Evolutionary conservation across 2,113 vertebrate species (phyloP), one percentile per base, ranked within the genome.

Genomic region (Donacobius atricapilla): DNA sequence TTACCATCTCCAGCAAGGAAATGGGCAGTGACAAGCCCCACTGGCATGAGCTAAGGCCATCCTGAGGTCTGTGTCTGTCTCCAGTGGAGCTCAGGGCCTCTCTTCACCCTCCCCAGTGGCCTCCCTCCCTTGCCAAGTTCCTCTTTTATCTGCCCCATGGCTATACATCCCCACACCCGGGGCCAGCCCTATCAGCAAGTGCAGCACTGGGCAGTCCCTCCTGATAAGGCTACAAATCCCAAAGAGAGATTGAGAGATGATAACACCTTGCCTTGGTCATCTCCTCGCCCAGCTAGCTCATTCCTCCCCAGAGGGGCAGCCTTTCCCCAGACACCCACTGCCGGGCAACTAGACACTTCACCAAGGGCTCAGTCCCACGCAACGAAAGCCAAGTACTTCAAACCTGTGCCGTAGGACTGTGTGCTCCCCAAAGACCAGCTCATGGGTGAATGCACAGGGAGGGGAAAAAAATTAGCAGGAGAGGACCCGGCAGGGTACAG

Each of bases 221-320:
- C 51, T 4, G 65, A 87, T 90, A 92, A 90, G 39, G 73, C 50
- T 70, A 54, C 91, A 92, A 92, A 95, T 93, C 85, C 69, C 85
- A 85, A 82, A 57, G 81, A 58, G 48, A 87, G 78, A 91, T 69
- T 27, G 37, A 53, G 57, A n/a, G 12, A 28, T 13, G 48, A 73
- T 75, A 87, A 63, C 0, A 0, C 65, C 65, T 73, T 50, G 8
- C 8, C 27, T 50, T 21, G 30, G 28, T 44, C 44, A 79, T 33
- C 61, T 31, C 51, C 77, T 75, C 14, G 4, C 37, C 50, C 81
- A 84, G 17, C n/a, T 23, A 14, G 42, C 20, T 82, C 28, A 2
- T 45, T 57, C 72, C 53, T 66, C 69, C 25, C 48, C 42, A 3
- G 19, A 78, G 54, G 40, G 42, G 37, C 24, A 45, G 54, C 45